Base-by-base conservation (phyloP, 2,113 vertebrate genomes). In the Anolis sagrei region DNA sequence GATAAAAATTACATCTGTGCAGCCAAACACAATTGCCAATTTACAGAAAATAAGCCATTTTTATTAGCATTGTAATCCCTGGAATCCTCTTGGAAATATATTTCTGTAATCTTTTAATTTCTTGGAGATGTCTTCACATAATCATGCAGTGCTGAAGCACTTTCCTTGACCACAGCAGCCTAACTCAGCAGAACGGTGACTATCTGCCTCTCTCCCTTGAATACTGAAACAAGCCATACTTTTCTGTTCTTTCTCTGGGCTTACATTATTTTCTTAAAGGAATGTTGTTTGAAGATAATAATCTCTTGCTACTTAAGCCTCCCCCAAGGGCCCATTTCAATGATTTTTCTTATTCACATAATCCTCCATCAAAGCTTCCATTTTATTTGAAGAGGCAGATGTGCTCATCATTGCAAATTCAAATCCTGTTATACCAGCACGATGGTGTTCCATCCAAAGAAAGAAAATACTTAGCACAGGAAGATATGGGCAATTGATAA, bases 351-450 rank as follows among this genome's bases (percentile, higher is more conserved):
- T 84, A 84, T 88, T 92, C 27, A 58, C 54, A 79, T 85, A 88
- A 85, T 86, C 61, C 84, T 82, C 69, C 86, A 0, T 34, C 1
- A 4, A 82, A 61, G 16, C 18, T 90, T 89, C 39, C 61, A 72
- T 83, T 90, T 90, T 91, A 88, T 89, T 79, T 91, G 87, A 79
- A 81, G 39, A 87, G 48, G 39, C n/a, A 90, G 86, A 86, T 85
- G 76, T 0, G 0, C 75, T 48, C 34, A n/a, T 36, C 79, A 48
- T 51, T 78, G 74, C n/a, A 89, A 86, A 87, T 82, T 70, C 27
- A 89, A 87, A 91, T 89, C 39, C 78, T 78, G 39, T 90, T 77
- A 75, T 75, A 61, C 1, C 76, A 89, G 68, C 69, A 81, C 25
- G 58, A 73, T 74, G 54, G 49, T 80, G 61, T 70, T 88, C 66